Percentiles rank a stretch among this genome's conserved stretches.
Conservation (phyloP, 2,888 invertebrate genomes). For the Argyresthia albistria region DNA sequence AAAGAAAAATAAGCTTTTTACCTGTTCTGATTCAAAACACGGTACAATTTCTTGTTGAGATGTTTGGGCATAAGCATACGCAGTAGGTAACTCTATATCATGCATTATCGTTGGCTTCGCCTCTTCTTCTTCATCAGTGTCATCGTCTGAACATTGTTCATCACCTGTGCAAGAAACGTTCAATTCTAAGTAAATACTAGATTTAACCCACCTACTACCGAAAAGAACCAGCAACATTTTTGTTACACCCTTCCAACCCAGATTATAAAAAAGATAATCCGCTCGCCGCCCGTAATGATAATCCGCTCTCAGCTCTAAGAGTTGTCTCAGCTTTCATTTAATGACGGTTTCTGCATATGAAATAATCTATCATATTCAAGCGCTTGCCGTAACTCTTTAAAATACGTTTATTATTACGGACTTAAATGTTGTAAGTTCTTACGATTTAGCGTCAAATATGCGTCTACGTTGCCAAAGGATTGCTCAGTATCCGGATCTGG, state of each 20-base stretch:
- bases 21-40: not conserved
- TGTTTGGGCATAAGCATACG: not conserved
- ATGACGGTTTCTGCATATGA: too few species aligned
- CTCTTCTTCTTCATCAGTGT: constrained; percentile 38
- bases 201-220: too few species aligned
- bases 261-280: too few species aligned
- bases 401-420: too few species aligned
- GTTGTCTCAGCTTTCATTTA: too few species aligned
- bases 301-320: not conserved
- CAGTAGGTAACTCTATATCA: not conserved
- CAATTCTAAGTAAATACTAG: too few species aligned
- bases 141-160: constrained; percentile 52
- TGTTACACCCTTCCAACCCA: too few species aligned
- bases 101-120: constrained; percentile 20
- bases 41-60: not conserved
- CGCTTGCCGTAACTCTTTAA: too few species aligned
- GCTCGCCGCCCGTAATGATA: too few species aligned
- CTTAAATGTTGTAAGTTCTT: constrained; percentile 3
- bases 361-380: too few species aligned
- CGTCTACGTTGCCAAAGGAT: constrained; percentile 13
- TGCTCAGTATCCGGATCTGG: too few species aligned
- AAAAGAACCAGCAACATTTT: too few species aligned
- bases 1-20: not conserved
- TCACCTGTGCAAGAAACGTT: constrained; percentile 32
- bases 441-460: constrained; percentile 18